phyloP scores from a whole-genome alignment of 2,797 vertebrate genomes.

The Podarcis lilfordi region DNA sequence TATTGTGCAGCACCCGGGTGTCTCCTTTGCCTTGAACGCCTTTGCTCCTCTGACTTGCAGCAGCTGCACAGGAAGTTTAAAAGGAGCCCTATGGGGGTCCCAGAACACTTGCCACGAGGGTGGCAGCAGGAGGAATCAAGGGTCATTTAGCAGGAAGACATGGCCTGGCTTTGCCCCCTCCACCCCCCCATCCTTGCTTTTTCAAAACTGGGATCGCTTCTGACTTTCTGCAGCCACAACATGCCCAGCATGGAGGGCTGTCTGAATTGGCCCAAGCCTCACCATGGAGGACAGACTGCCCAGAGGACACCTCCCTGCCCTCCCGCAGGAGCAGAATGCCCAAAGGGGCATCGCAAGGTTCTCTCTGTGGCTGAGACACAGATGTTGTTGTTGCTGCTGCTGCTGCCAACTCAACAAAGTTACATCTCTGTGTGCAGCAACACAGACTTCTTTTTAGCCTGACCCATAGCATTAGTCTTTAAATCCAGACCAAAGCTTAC shows the following conservation, averaged over 20 bases:
- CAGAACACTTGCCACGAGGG: too few species aligned
- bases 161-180: background rate
- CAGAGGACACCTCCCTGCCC: too few species aligned
- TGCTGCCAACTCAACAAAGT: background rate
- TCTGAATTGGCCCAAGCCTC: too few species aligned
- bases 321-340: too few species aligned
- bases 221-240: too few species aligned
- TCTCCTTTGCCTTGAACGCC: background rate
- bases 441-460: background rate
- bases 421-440: background rate
- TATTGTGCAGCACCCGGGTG: background rate
- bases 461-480: background rate
- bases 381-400: background rate
- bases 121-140: background rate
- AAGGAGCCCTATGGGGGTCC: too few species aligned
- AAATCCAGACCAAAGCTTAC: background rate
- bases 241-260: too few species aligned
- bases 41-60: background rate
- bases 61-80: too few species aligned
- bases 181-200: too few species aligned
- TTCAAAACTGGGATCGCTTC: too few species aligned
- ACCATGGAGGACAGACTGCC: too few species aligned
- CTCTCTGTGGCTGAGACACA: background rate
- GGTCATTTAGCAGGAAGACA: background rate
- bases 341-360: background rate